These are phyloP conservation scores for Drosophila melanosoma DNA, from an alignment of 2,888 invertebrate species.

Conservation along the genomic window DNA sequence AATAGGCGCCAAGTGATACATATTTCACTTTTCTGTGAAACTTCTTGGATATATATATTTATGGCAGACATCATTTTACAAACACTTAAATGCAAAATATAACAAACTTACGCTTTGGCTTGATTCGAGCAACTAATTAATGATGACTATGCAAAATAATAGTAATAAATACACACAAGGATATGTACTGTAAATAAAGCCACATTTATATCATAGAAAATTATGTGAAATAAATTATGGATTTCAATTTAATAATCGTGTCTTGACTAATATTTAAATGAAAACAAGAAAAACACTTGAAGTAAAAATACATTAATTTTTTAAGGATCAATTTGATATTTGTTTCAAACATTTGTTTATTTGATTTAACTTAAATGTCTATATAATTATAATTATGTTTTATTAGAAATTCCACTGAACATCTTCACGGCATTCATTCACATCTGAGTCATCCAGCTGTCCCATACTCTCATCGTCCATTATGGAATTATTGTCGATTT, in stretches of 20 bases:
- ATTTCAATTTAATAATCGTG: conserved; percentile 24
- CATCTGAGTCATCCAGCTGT: conserved; percentile 7
- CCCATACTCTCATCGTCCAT: conserved; percentile 65
- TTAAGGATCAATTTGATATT: neutral
- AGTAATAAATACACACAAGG: conserved; percentile 29
- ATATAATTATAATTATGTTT: conserved; percentile 20
- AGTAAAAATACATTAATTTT: too few species aligned
- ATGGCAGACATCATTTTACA: conserved; percentile 16
- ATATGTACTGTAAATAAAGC: conserved; percentile 68
- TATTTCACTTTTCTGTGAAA: conserved; percentile 20
- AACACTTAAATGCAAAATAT: conserved; percentile 31
- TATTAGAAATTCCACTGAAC: conserved; percentile 53
- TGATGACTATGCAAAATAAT: conserved; percentile 29
- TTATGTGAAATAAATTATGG: conserved; percentile 53
- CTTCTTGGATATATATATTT: conserved; percentile 25
- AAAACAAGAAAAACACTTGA: neutral
- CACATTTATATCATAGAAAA: conserved; percentile 65
- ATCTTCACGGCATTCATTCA: conserved; percentile 18
- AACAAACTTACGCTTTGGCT: conserved; percentile 56
- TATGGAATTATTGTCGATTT: conserved; percentile 74
- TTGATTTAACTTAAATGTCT: conserved; percentile 19
- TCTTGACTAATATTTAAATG: neutral
- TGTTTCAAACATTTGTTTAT: conserved; percentile 19
- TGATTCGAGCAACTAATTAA: conserved; percentile 49
- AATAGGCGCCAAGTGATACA: conserved; percentile 53